Percentiles rank a stretch among this genome's conserved stretches.
phyloP scores from a whole-genome alignment of 2,888 invertebrate species.

The Diploptera punctata region DNA sequence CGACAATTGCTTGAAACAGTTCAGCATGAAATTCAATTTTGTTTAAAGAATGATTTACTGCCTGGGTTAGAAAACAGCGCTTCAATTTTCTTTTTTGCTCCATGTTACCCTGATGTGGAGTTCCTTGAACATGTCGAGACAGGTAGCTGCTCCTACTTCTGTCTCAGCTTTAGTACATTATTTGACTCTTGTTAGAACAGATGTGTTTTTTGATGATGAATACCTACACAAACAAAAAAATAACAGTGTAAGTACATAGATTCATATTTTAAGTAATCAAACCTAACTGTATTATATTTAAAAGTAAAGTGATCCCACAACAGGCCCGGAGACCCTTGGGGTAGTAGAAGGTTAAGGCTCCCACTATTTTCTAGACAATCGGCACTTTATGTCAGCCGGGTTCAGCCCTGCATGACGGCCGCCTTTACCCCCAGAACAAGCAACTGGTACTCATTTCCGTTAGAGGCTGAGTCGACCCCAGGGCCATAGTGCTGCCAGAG shows the following conservation, averaged over 20 bases:
- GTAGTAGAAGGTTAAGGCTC: too few relatives aligned
- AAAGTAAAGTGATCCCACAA: too few relatives aligned
- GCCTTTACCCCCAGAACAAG: too few relatives aligned
- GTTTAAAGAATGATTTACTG: background rate
- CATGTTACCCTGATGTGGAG: background rate
- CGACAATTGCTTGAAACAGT: background rate
- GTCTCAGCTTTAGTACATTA: too few relatives aligned
- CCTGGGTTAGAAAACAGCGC: background rate
- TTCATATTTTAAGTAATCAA: background rate
- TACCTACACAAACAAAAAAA: background rate
- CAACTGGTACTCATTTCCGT: too few relatives aligned
- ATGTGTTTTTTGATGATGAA: background rate
- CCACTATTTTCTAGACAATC: too few relatives aligned
- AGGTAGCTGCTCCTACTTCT: background rate
- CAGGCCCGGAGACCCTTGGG: too few relatives aligned
- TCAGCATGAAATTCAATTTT: background rate
- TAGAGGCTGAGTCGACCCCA: too few relatives aligned
- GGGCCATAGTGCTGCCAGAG: too few relatives aligned
- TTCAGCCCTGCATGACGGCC: too few relatives aligned
- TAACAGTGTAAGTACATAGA: background rate
- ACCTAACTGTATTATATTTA: background rate
- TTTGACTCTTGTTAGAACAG: too few relatives aligned
- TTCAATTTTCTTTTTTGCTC: background rate
- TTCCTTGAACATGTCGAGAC: background rate
- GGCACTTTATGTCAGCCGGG: too few relatives aligned